A percentile compares a stretch with the other conserved stretches of the same genome.
Evolutionary conservation across 2,888 invertebrate genomes (phyloP).

Genomic region (Cryptus armator): DNA sequence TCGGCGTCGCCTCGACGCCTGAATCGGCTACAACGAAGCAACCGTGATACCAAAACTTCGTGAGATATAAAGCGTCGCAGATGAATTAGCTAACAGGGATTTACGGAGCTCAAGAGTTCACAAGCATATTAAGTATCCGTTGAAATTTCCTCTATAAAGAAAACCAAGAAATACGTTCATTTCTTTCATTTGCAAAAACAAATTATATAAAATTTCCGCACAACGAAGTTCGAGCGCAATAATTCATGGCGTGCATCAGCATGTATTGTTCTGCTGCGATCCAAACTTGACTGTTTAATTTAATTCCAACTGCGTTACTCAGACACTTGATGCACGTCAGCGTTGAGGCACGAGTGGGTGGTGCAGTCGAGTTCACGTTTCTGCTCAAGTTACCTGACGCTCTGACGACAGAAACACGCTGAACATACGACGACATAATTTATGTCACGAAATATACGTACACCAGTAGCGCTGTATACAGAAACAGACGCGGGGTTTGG

Average conservation of each 20-base stretch:
- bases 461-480: not conserved
- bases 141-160: not conserved
- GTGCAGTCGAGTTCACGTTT: not conserved
- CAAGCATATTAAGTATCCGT: not conserved
- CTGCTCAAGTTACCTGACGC: not conserved
- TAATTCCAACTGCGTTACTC: slow-evolving; percentile 7
- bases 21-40: slow-evolving; percentile 22
- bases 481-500: not conserved
- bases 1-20: slow-evolving; percentile 33
- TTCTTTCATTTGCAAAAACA: not conserved
- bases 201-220: not conserved
- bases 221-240: not conserved
- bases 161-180: not conserved
- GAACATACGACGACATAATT: not conserved
- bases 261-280: not conserved
- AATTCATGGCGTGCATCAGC: not conserved
- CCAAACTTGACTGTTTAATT: not conserved
- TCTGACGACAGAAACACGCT: slow-evolving; percentile 24
- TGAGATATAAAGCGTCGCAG: not conserved
- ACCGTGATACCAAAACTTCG: slow-evolving; percentile 5
- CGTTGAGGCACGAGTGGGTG: not conserved
- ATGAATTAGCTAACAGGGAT: not conserved
- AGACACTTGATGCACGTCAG: not conserved
- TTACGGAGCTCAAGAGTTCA: slow-evolving; percentile 5
- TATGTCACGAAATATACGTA: not conserved